A percentile compares a stretch with the other conserved stretches of the same genome.
Evolutionary conservation across 2,113 vertebrate genomes (phyloP).

Genomic region (Melanostigma gelatinosum): DNA sequence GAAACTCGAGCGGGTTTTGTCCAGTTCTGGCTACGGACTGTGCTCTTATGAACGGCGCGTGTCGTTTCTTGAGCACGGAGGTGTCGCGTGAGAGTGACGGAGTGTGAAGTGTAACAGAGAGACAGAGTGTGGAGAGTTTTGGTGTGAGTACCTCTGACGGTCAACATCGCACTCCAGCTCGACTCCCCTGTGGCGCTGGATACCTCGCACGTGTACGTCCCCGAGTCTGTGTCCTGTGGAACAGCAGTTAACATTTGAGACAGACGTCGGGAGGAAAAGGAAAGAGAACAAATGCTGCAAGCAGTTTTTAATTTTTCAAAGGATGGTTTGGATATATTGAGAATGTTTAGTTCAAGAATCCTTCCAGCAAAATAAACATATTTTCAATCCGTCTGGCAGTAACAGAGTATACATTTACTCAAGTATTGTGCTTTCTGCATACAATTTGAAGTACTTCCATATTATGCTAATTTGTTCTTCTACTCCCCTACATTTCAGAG

Average conservation of each 20-base stretch:
- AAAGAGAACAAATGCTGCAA: neutral
- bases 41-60: neutral
- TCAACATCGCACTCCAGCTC: constrained; percentile 87
- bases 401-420: neutral
- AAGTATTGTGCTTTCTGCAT: neutral
- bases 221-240: constrained; percentile 88
- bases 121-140: constrained; percentile 41
- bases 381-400: neutral
- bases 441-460: neutral
- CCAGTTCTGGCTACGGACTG: neutral
- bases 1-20: neutral
- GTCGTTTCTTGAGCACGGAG: constrained; percentile 9
- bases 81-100: constrained; percentile 32
- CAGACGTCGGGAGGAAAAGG: neutral
- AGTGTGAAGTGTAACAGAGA: constrained; percentile 43
- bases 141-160: constrained; percentile 85
- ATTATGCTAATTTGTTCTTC: neutral
- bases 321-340: neutral
- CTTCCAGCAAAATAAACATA: neutral
- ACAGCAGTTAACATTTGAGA: constrained; percentile 35
- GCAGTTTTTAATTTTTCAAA: neutral
- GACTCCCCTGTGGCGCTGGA: constrained; percentile 87
- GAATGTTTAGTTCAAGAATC: neutral
- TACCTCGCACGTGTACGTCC: constrained; percentile 90
- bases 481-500: neutral